Base-by-base conservation (phyloP, 2,888 invertebrate genomes). In the Epistrophella euchroma region DNA sequence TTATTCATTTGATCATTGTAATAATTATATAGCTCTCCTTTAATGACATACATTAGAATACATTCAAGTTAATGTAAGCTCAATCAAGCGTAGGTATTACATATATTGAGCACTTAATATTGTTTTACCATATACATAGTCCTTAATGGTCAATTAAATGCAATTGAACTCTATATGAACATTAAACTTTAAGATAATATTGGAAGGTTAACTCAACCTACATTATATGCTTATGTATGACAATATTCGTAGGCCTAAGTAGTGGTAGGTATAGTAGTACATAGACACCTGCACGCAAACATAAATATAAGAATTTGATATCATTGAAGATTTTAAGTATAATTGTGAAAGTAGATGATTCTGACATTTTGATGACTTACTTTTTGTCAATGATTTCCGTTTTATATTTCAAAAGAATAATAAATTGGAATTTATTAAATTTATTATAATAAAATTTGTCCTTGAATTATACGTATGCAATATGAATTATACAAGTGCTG, bases 111-210 rank as follows among this genome's bases (percentile, higher is more conserved):
- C 40, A 66, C 66, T 73, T 62, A 40, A 22, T 37, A 60, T 60
- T 80, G 68, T 68, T 56, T 43, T 32, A 43, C 40, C 50, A 74
- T n/a, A n/a, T n/a, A 5, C 1, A 13, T 40, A n/a, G 13, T 25
- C 22, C 25, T 40, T 73, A 56, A 72, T 79, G 56, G 79, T 32
- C 66, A 73, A 72, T 78, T 72, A 78, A 78, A 72, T 66, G 66
- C 73, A 79, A 66, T 73, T 56, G 72, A 47, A 55, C 32, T 37
- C 40, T 40, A 66, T 40, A 66, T 25, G 66, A 45, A 45, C 17
- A 28, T 45, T 43, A 62, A n/a, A n/a, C 25, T 3, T 1, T 43
- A 5, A 17, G 4, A 32, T 7, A 32, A 43, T 62, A 43, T 17
- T 45, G n/a, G 17, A 25, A 43, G 62, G 40, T 43, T n/a, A 22